Evolutionary conservation across 92 coral and sea anemone genomes (phyloP).

Genomic region (Epizoanthus ramosus): DNA sequence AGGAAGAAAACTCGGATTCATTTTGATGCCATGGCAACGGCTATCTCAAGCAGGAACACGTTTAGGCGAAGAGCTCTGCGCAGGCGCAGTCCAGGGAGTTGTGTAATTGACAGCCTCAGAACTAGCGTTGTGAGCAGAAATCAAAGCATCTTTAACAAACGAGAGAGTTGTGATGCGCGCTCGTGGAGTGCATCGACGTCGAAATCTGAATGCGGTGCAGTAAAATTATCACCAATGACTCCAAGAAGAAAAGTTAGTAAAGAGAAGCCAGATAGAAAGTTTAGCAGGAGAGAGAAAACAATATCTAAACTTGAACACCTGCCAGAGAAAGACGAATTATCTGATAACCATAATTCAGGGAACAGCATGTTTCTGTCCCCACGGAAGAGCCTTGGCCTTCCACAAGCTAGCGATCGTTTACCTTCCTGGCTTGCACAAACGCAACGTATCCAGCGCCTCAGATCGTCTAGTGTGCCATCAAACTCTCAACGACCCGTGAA

Average conservation of each 20-base stretch:
- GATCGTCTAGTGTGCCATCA: constrained; percentile 74
- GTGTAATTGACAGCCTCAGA: constrained; percentile 18
- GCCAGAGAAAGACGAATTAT: constrained; percentile 71
- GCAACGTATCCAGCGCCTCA: constrained; percentile 24
- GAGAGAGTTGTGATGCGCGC: constrained; percentile 13
- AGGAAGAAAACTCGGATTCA: constrained; percentile 64
- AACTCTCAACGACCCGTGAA: constrained; percentile 38
- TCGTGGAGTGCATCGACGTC: constrained; percentile 58
- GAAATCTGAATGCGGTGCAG: constrained; percentile 12
- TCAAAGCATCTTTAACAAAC: constrained; percentile 1
- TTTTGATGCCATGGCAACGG: constrained; percentile 75
- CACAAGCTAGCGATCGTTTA: neutral
- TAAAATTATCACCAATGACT: constrained; percentile 39
- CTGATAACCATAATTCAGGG: constrained; percentile 24
- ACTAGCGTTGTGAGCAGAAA: neutral
- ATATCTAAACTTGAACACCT: constrained; percentile 71
- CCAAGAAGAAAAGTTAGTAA: constrained; percentile 30
- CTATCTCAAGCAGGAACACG: constrained; percentile 56
- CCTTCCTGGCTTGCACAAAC: constrained; percentile 56
- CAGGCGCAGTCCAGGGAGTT: constrained; percentile 52
- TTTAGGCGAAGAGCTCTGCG: constrained; percentile 68
- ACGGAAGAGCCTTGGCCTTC: constrained; percentile 27
- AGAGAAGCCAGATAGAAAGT: constrained; percentile 55
- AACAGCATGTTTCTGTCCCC: neutral
- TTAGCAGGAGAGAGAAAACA: constrained; percentile 66